A percentile compares a stretch with the other conserved stretches of the same genome.
Evolutionary conservation across 2,888 invertebrate genomes (phyloP).

Genomic region (Strigamia maritima): DNA sequence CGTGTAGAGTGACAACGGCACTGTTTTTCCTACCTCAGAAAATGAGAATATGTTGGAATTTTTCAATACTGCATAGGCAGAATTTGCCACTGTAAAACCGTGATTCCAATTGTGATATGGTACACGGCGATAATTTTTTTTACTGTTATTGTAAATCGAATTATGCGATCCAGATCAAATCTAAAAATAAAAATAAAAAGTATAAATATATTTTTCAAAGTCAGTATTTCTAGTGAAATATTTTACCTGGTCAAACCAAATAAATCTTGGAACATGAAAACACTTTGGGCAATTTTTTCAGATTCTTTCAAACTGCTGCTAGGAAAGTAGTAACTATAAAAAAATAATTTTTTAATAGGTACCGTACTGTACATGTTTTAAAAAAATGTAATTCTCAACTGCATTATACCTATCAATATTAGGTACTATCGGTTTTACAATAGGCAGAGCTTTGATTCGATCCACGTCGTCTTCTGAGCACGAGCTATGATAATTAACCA

Average conservation of each 20-base stretch:
- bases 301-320: slow-evolving; percentile 67
- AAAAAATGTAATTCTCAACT: not conserved
- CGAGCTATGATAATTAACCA: slow-evolving; percentile 77
- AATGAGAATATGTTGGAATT: slow-evolving; percentile 59
- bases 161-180: slow-evolving; percentile 66
- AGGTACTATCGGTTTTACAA: slow-evolving; percentile 41
- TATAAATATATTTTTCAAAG: not conserved
- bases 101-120: slow-evolving; percentile 87
- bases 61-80: slow-evolving; percentile 73
- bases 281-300: slow-evolving; percentile 68
- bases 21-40: slow-evolving; percentile 65
- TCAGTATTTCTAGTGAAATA: too few species aligned
- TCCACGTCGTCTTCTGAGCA: slow-evolving; percentile 67
- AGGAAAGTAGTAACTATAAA: slow-evolving; percentile 64
- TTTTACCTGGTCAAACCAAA: slow-evolving; percentile 59
- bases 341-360: too few species aligned
- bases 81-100: slow-evolving; percentile 80
- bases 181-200: slow-evolving; percentile 47
- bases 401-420: slow-evolving; percentile 46
- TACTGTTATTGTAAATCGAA: slow-evolving; percentile 73
- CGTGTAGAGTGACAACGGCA: too few species aligned
- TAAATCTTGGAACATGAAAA: slow-evolving; percentile 72
- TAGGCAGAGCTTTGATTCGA: slow-evolving; percentile 37
- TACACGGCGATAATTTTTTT: slow-evolving; percentile 78
- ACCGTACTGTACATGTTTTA: too few species aligned